Base-by-base conservation (phyloP, 2,888 invertebrate species). In the Lochmaea crataegi region DNA sequence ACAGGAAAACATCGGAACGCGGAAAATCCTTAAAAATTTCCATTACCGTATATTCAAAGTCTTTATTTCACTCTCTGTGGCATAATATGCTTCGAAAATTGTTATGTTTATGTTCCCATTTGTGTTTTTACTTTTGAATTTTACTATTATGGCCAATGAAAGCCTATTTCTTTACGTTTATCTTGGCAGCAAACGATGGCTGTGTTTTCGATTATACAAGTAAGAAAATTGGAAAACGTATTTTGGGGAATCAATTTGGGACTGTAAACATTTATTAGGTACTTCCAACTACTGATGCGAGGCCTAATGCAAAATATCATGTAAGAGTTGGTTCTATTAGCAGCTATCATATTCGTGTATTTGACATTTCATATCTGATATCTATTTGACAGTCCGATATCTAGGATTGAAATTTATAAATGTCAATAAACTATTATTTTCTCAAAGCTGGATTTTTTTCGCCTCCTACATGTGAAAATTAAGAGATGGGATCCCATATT, bases 21-120 rank as follows among this genome's bases (percentile, higher is more conserved):
- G 58, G 65, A 57, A 72, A 75, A 77, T 73, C 72, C 78, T 76
- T 76, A 76, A 79, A 77, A 75, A 69, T 71, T 64, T 69, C 74
- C 75, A 77, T 78, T 79, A 79, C 74, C 78, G 76, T 79, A 80
- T 76, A 73, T 73, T 65, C 77, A 70, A 71, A 72, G 66, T 77
- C 66, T 72, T 72, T 73, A 76, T 76, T 75, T 77, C 75, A 74
- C 77, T 75, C 78, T 26, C 78, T 41, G 72, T 60, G 73, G 74
- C 53, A 68, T 75, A 74, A 77, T 76, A 70, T 58, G 73, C 71
- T 71, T 70, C 71, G 65, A 65, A 53, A 77, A 79, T 74, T 75
- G 79, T 79, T 79, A 79, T 78, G 77, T 79, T 78, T 77, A 76
- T 69, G 71, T 57, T 66, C 69, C 75, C 75, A 79, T 77, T 78